Evolutionary conservation across 2,888 invertebrate species (phyloP).

Genomic region (Cerceris rybyensis): DNA sequence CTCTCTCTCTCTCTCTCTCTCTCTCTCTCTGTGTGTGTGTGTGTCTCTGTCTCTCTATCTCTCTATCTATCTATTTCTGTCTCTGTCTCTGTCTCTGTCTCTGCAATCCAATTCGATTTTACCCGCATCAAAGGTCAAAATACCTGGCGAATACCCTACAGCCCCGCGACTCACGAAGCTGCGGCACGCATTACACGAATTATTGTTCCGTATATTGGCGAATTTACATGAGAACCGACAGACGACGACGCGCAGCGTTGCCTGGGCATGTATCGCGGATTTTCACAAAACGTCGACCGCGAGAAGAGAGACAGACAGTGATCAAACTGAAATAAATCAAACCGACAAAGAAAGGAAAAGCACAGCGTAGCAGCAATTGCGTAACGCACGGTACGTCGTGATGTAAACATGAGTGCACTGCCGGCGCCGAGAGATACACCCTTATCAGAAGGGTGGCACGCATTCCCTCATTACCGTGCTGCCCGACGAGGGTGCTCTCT

Average conservation of each 20-base stretch:
- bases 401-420: conserved; percentile 63
- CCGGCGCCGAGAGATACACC: conserved; percentile 61
- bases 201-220: too few relatives aligned
- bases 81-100: too few relatives aligned
- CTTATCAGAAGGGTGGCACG: conserved; percentile 71
- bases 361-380: conserved; percentile 29
- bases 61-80: too few relatives aligned
- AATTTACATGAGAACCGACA: too few relatives aligned
- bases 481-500: conserved; percentile 33
- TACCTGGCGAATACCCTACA: too few relatives aligned
- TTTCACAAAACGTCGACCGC: neutral
- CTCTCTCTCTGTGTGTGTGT: too few relatives aligned
- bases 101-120: neutral
- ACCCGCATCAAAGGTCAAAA: neutral
- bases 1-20: too few relatives aligned
- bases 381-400: conserved; percentile 51
- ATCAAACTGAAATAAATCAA: conserved; percentile 43
- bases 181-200: neutral
- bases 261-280: neutral
- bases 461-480: conserved; percentile 73
- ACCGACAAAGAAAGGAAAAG: conserved; percentile 16
- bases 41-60: too few relatives aligned
- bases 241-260: neutral
- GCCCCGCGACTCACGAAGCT: neutral
- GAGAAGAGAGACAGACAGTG: neutral